Evolutionary conservation across 2,113 vertebrate genomes (phyloP).

Genomic region (Lycaon pictus): DNA sequence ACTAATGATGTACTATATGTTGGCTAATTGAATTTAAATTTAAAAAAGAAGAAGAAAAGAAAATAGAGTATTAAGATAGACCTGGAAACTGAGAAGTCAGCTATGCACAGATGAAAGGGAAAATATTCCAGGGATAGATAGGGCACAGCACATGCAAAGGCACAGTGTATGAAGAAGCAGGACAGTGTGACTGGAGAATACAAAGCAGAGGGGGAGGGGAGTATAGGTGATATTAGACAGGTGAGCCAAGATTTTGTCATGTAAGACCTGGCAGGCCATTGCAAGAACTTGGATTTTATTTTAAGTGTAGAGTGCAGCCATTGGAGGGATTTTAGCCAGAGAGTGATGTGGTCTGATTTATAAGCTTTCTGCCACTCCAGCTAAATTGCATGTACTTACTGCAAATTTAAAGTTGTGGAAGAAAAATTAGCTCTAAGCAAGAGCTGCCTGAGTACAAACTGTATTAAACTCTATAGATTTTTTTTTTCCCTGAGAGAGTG

Average conservation of each 20-base stretch:
- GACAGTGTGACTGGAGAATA: not conserved
- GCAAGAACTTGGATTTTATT: constrained; percentile 47
- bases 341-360: constrained; percentile 55
- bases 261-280: not conserved
- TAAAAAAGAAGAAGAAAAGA: not conserved
- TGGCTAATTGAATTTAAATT: not conserved
- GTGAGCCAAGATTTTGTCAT: not conserved
- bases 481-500: not conserved
- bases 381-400: constrained; percentile 48
- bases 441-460: constrained; percentile 13
- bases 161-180: not conserved
- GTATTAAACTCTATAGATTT: constrained; percentile 30
- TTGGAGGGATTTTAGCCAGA: constrained; percentile 30
- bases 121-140: not conserved
- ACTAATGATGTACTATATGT: not conserved
- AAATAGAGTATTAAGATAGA: not conserved
- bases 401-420: constrained; percentile 50
- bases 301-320: constrained; percentile 51
- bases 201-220: not conserved
- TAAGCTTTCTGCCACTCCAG: constrained; percentile 54
- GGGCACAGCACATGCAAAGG: not conserved
- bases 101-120: not conserved
- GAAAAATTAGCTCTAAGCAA: constrained; percentile 66
- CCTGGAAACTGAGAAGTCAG: not conserved
- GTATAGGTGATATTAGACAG: not conserved